A percentile compares a stretch with the other conserved stretches of the same genome.
Evolutionary conservation across 2,797 vertebrate genomes (phyloP).

Genomic region (Enteromius trimaculatus): DNA sequence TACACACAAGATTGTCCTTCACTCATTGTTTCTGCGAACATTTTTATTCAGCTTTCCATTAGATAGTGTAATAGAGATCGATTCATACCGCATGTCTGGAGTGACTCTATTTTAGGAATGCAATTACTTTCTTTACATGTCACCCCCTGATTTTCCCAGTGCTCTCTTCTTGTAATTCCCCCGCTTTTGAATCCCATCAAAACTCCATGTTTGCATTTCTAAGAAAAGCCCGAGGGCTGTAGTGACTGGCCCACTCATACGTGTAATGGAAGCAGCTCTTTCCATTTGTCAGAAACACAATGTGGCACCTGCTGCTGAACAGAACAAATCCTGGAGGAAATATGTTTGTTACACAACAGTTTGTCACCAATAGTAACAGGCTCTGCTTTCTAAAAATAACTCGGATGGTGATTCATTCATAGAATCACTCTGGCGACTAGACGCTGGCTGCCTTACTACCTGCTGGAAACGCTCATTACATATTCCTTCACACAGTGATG

Average conservation of each 20-base stretch:
- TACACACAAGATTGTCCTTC: not conserved
- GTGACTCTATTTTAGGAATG: slow-evolving; percentile 51
- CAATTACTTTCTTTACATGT: slow-evolving; percentile 35
- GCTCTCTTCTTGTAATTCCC: slow-evolving; percentile 35
- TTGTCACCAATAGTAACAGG: slow-evolving; percentile 68
- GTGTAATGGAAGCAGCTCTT: slow-evolving; percentile 43
- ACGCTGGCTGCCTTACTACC: slow-evolving; percentile 18
- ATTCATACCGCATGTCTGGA: slow-evolving; percentile 29
- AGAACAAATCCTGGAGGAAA: slow-evolving; percentile 44
- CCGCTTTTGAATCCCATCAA: slow-evolving; percentile 12
- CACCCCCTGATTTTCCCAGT: not conserved
- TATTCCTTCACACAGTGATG: slow-evolving; percentile 58
- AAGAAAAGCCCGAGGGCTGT: slow-evolving; percentile 58
- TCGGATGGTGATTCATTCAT: slow-evolving; percentile 62
- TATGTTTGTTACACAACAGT: slow-evolving; percentile 57
- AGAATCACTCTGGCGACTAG: slow-evolving; percentile 29
- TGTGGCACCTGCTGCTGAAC: slow-evolving; percentile 15
- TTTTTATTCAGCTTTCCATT: not conserved
- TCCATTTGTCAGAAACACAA: slow-evolving; percentile 59
- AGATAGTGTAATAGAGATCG: not conserved
- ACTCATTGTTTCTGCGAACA: not conserved
- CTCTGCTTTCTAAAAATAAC: slow-evolving; percentile 71
- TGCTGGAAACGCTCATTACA: slow-evolving; percentile 60
- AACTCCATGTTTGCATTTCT: slow-evolving; percentile 47
- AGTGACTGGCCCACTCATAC: slow-evolving; percentile 17